These are phyloP conservation scores for Brachypterus glaber DNA, from an alignment of 2,888 invertebrate species.

Conservation along the genomic window DNA sequence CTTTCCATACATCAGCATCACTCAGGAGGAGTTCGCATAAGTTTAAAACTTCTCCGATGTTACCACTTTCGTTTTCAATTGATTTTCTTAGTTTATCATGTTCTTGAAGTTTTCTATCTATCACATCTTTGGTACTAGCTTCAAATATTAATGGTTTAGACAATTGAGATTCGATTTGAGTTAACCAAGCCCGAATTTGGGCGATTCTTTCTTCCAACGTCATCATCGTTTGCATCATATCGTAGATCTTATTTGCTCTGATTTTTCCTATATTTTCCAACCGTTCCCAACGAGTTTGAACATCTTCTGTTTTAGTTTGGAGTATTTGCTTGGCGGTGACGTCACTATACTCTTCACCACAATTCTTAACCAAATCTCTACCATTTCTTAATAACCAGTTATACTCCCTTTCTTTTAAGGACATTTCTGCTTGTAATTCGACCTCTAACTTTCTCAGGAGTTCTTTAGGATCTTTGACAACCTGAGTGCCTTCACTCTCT, in stretches of 20 bases:
- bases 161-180: slow-evolving; percentile 60
- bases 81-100: slow-evolving; percentile 65
- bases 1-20: slow-evolving; percentile 63
- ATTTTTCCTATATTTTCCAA: slow-evolving; percentile 61
- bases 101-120: slow-evolving; percentile 59
- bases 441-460: slow-evolving; percentile 60
- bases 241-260: slow-evolving; percentile 61
- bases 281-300: slow-evolving; percentile 63
- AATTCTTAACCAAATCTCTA: slow-evolving; percentile 51
- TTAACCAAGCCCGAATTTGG: slow-evolving; percentile 62
- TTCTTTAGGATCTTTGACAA: slow-evolving; percentile 60
- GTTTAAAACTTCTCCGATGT: slow-evolving; percentile 69
- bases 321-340: slow-evolving; percentile 49
- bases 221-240: slow-evolving; percentile 59
- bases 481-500: slow-evolving; percentile 34
- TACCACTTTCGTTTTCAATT: slow-evolving; percentile 67
- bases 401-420: slow-evolving; percentile 65
- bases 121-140: slow-evolving; percentile 51
- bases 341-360: slow-evolving; percentile 54
- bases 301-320: slow-evolving; percentile 47
- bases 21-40: slow-evolving; percentile 67
- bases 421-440: slow-evolving; percentile 66
- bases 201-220: slow-evolving; percentile 63
- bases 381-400: slow-evolving; percentile 69
- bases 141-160: slow-evolving; percentile 60